These are phyloP conservation scores for Gopherus flavomarginatus DNA, from an alignment of 2,113 vertebrate species.

Conservation along the genomic window DNA sequence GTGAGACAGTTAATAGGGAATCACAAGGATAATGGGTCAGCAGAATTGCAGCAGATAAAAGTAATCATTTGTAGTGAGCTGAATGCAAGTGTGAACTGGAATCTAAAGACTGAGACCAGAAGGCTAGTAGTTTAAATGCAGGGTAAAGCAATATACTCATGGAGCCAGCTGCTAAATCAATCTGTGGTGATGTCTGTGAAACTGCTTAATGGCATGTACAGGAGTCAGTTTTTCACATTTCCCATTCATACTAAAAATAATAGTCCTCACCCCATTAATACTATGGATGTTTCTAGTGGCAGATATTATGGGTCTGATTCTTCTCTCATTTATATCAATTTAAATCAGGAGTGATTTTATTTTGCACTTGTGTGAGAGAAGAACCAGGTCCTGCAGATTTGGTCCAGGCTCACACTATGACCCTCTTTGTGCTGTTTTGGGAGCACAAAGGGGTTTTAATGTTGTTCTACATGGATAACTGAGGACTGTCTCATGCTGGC, in stretches of 20 bases:
- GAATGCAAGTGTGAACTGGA: background rate
- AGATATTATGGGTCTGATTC: background rate
- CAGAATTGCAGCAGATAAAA: background rate
- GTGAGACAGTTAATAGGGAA: background rate
- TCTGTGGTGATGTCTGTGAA: background rate
- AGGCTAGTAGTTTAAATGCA: background rate
- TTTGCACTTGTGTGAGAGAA: background rate
- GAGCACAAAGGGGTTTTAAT: background rate
- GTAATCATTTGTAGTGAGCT: background rate
- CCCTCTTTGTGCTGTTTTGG: background rate
- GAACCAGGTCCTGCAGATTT: background rate
- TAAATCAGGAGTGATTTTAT: background rate
- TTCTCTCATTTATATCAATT: background rate
- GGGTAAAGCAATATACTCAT: background rate
- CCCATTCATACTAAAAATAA: background rate
- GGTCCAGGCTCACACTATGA: background rate
- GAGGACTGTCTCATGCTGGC: background rate
- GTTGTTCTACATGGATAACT: background rate
- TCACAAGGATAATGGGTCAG: background rate
- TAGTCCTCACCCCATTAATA: background rate
- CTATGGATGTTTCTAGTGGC: too few relatives aligned
- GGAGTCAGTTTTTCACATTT: background rate
- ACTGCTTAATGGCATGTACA: background rate
- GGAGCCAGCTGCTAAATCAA: background rate
- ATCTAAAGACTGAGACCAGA: background rate